A percentile compares a stretch with the other conserved stretches of the same genome.
phyloP scores from a whole-genome alignment of 2,797 vertebrate genomes.

The Rhadinocentrus ornatus region DNA sequence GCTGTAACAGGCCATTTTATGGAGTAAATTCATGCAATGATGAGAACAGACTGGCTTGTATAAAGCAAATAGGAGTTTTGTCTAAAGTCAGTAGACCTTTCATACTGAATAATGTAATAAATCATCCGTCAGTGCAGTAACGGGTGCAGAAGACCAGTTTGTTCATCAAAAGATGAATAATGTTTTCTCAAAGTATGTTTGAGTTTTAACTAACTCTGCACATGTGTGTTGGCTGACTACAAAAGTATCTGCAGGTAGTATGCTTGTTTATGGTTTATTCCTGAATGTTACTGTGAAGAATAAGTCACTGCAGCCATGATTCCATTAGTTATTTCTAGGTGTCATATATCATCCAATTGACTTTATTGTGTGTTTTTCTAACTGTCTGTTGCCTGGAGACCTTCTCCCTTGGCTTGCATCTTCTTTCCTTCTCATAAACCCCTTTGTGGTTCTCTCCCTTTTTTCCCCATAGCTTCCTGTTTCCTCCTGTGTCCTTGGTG shows the following conservation, averaged over 20 bases:
- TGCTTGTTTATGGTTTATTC: neutral
- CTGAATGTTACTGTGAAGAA: neutral
- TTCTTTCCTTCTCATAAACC: slow-evolving; percentile 43
- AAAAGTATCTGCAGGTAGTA: neutral
- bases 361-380: slow-evolving; percentile 16
- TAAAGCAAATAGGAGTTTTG: neutral
- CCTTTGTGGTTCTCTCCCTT: slow-evolving; percentile 50
- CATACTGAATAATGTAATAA: neutral
- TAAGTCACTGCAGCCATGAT: neutral
- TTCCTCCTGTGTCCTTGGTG: slow-evolving; percentile 67
- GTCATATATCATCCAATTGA: slow-evolving; percentile 14
- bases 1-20: neutral
- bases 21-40: neutral
- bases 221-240: neutral
- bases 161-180: neutral
- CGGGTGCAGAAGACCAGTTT: neutral
- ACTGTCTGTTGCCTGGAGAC: slow-evolving; percentile 17
- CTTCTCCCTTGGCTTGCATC: slow-evolving; percentile 22
- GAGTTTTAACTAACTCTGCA: neutral
- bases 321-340: neutral
- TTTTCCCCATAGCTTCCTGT: slow-evolving; percentile 47
- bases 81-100: neutral
- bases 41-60: neutral
- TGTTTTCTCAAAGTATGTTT: neutral
- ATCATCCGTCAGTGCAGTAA: neutral